Evolutionary conservation across 2,113 vertebrate genomes (phyloP), one percentile per base, ranked within the genome.

Genomic region (Turdus rufiventris): DNA sequence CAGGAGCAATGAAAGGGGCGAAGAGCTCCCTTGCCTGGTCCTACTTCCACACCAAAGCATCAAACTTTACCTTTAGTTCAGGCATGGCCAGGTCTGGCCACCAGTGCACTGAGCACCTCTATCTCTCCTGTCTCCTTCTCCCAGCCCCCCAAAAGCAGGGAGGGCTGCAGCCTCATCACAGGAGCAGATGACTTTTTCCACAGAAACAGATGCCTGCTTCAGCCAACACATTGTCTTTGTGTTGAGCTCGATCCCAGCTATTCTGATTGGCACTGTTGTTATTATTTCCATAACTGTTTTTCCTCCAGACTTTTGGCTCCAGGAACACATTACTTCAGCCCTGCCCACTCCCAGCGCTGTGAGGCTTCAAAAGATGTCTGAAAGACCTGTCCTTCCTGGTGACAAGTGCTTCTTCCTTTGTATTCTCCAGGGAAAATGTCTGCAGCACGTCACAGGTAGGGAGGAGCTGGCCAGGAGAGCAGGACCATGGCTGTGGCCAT

Each of bases 271-370:
- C 74, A 21, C 53, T 76, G 62, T 51, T 83, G 76, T 70, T 80
- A 26, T 83, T 88, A 86, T 92, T 95, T 91, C 93, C 89, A 16
- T 53, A 54, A 54, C 65, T 14, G 7, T 53, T 94, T 85, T 93
- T 56, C 92, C 88, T 94, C 73, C 93, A 89, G 91, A 36, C 40
- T 91, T 75, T 83, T 70, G 76, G 57, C 57, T 92, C 57, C 4
- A 6, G 93, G 70, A 92, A 85, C n/a, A 65, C 25, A 15, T 83
- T 47, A 67, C 45, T 84, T 71, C n/a, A 89, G 50, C 80, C 77
- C 53, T 78, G 83, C 73, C 92, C 16, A 3, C 62, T 76, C 90
- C 71, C 6, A 13, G 43, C 63, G 28, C 76, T 38, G 29, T 20
- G 42, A 19, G 14, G 42, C 82, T 94, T 95, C 95, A 85, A 94